A percentile compares a stretch with the other conserved stretches of the same genome.
Conservation (phyloP, 2,888 invertebrate species). For the Cephus spinipes region DNA sequence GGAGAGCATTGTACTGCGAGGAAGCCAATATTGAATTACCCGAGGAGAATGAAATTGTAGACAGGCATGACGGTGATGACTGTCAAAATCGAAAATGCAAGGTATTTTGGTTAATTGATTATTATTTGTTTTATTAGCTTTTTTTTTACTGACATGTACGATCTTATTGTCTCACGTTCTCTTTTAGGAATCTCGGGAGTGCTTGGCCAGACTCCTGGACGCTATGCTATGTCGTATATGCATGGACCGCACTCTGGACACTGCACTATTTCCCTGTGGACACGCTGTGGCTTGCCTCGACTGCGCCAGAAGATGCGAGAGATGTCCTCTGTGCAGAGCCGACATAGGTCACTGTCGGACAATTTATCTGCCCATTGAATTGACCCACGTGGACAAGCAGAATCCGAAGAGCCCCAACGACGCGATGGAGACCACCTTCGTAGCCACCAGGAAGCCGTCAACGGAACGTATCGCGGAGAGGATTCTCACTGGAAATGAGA, state of each 20-base stretch:
- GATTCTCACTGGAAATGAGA: constrained; percentile 38
- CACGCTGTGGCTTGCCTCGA: constrained; percentile 85
- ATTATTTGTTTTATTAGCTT: not conserved
- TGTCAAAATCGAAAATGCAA: constrained; percentile 63
- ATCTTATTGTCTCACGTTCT: constrained; percentile 21
- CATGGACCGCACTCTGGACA: constrained; percentile 86
- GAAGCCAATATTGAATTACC: constrained; percentile 56
- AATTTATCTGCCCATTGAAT: constrained; percentile 77
- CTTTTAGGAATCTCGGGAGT: constrained; percentile 70
- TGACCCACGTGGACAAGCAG: constrained; percentile 62
- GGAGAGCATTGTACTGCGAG: constrained; percentile 76
- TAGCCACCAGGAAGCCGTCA: constrained; percentile 39
- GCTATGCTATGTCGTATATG: constrained; percentile 88
- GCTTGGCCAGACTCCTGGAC: constrained; percentile 71
- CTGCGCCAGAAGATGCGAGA: constrained; percentile 80
- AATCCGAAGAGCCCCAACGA: constrained; percentile 47
- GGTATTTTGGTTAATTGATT: constrained; percentile 34
- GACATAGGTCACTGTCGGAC: constrained; percentile 78
- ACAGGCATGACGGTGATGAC: constrained; percentile 56
- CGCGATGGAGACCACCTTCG: constrained; percentile 37
- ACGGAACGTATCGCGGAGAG: constrained; percentile 35
- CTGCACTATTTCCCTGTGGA: constrained; percentile 89
- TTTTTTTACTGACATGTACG: not conserved
- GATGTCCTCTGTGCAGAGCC: constrained; percentile 82
- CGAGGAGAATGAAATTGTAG: constrained; percentile 55